A percentile compares a stretch with the other conserved stretches of the same genome.
These are phyloP conservation scores for Anolis carolinensis DNA, from an alignment of 2,113 vertebrate species.

Conservation along the genomic window DNA sequence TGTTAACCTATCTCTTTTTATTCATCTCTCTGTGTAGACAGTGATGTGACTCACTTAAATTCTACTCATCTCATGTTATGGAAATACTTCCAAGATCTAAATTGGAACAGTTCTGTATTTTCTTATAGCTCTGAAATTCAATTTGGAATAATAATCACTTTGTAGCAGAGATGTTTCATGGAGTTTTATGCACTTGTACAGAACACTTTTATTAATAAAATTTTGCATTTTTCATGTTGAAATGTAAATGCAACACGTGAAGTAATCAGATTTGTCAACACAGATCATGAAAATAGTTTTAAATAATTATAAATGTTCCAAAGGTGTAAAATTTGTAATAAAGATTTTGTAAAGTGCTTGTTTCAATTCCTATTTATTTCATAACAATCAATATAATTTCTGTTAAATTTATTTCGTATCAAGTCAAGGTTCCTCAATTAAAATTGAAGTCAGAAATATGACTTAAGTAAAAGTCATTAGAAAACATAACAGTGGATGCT, in stretches of 20 bases:
- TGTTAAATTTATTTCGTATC: too few species aligned
- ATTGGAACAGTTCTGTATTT: not conserved
- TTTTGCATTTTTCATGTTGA: not conserved
- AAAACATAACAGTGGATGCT: too few species aligned
- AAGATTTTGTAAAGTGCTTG: slow-evolving; percentile 22
- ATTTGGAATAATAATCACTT: not conserved
- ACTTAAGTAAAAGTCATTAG: too few species aligned
- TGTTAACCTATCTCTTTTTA: too few species aligned
- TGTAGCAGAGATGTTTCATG: not conserved
- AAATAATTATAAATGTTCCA: slow-evolving; percentile 1
- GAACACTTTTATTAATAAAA: slow-evolving; percentile 1
- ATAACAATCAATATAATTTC: not conserved
- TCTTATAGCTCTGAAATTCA: rapidly evolving
- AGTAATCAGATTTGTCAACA: not conserved
- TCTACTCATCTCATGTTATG: rapidly evolving
- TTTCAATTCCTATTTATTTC: not conserved
- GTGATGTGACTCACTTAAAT: not conserved
- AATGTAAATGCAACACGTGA: not conserved
- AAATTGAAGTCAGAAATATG: too few species aligned
- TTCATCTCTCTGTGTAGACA: not conserved
- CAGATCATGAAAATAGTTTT: not conserved
- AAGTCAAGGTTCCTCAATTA: too few species aligned
- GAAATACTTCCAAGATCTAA: not conserved
- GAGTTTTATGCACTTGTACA: too few species aligned
- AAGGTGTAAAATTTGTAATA: slow-evolving; percentile 39